Evolutionary conservation across 1,140 invertebrate genomes (phyloP), one percentile per base, ranked within the genome.

Genomic region (Homalodisca vitripennis): DNA sequence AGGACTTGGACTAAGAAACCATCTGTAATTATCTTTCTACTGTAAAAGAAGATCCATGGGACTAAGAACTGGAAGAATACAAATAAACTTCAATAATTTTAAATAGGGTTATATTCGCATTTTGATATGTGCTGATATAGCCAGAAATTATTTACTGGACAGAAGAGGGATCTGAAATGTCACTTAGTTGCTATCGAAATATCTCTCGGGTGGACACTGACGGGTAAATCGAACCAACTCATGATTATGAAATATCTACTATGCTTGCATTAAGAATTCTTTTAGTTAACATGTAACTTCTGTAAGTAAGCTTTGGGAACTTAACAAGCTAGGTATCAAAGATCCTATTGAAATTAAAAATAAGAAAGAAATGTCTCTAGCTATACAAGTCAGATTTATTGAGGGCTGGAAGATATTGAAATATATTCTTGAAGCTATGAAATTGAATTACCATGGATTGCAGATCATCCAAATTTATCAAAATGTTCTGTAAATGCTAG

Each of bases 71-170:
- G 13, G 24, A 12, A n/a, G n/a, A 46, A 20, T 34, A 14, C 29
- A 41, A 10, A 66, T 20, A 12, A 3, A 41, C 3, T 46, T 66
- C 24, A 26, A 22, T 66, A 32, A 66, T 46, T 34, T 29, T 10
- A 46, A 26, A 20, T 22, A 66, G 3, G 64, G 32, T 46, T 32
- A 27, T 46, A 66, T 66, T 24, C 29, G 41, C 29, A 66, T 66
- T 66, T 46, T 66, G 30, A 66, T 66, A 13, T 22, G 31, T 46
- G 64, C 64, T n/a, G 64, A 66, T 22, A 66, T 66, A 66, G 64
- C 32, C 17, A 32, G 64, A 66, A 66, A 26, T 34, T 66, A 3
- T 13, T 66, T 34, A 66, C 32, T 20, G 32, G 64, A 13, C 17
- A 46, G 32, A 34, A 29, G 12, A 17, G 17, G 14, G 32, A 13